Conservation (phyloP, 2,113 vertebrate species). For the Phocoena sinus region DNA sequence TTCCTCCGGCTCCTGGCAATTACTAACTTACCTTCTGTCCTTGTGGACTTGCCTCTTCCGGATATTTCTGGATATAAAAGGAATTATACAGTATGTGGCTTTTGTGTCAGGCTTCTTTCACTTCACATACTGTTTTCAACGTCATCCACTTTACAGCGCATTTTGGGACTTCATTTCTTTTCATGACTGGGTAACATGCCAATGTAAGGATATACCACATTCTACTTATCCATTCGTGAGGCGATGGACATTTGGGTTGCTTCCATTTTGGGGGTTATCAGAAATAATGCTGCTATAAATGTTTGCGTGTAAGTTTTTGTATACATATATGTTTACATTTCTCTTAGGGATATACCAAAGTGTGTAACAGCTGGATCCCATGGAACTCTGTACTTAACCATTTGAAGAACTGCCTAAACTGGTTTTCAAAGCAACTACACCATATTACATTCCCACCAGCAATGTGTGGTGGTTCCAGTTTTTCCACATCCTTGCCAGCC, state of each 20-base stretch:
- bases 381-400: not conserved
- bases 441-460: not conserved
- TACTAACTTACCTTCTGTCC: not conserved
- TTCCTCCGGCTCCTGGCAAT: not conserved
- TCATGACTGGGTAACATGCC: too few relatives aligned
- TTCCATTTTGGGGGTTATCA: not conserved
- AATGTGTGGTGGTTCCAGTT: not conserved
- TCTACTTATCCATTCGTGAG: not conserved
- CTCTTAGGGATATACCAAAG: not conserved
- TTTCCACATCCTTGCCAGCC: not conserved
- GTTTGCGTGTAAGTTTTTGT: not conserved
- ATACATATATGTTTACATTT: not conserved
- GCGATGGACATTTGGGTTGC: not conserved
- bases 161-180: not conserved
- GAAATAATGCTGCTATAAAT: not conserved
- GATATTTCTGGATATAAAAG: not conserved
- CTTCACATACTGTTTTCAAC: not conserved
- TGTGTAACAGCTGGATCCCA: not conserved
- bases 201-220: not conserved
- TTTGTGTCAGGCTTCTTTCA: not conserved
- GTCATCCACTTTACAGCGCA: too few relatives aligned
- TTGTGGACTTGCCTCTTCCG: not conserved
- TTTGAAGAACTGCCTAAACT: not conserved
- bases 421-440: not conserved
- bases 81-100: too few relatives aligned